These are phyloP conservation scores for Ondatra zibethicus DNA, from an alignment of 2,113 vertebrate genomes.

Conservation along the genomic window DNA sequence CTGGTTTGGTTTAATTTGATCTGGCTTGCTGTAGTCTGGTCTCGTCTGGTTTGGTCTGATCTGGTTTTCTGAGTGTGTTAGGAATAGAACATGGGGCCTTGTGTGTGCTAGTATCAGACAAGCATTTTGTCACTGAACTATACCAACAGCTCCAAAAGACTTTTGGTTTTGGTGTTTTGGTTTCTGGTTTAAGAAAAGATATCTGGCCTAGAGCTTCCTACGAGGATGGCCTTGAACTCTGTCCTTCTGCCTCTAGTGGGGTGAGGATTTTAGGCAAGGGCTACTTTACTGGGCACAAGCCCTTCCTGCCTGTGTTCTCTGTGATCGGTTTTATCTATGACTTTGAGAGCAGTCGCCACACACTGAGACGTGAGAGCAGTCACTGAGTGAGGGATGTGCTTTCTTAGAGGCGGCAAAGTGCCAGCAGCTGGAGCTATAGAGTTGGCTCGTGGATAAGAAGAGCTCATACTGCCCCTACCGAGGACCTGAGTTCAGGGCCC, in stretches of 20 bases:
- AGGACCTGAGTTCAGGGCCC: neutral
- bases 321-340: neutral
- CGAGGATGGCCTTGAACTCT: neutral
- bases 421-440: neutral
- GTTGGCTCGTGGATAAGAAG: neutral
- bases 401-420: neutral
- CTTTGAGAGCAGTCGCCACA: neutral
- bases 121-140: neutral
- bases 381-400: neutral
- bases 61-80: neutral
- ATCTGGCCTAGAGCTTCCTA: neutral
- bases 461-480: neutral
- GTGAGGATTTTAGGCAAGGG: neutral
- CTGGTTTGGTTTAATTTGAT: too few relatives aligned
- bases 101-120: neutral
- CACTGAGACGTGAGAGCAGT: neutral
- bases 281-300: neutral
- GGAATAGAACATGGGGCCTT: neutral
- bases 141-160: neutral
- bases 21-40: neutral
- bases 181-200: neutral
- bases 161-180: neutral
- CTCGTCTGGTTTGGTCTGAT: neutral
- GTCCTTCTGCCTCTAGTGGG: neutral
- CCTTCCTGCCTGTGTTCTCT: neutral